These are phyloP conservation scores for Phalanger gymnotis DNA, from an alignment of 2,797 vertebrate species.

Conservation along the genomic window DNA sequence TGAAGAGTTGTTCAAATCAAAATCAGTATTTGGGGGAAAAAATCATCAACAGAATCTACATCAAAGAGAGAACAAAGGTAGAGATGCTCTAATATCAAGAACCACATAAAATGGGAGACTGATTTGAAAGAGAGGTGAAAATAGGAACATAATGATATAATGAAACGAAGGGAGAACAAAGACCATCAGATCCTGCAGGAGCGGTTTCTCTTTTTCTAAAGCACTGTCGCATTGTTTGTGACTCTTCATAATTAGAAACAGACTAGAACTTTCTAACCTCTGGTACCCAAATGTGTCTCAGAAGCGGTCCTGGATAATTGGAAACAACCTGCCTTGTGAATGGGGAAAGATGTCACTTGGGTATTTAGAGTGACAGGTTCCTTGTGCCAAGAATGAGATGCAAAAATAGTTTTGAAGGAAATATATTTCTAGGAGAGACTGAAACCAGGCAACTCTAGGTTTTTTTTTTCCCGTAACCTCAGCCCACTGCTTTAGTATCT, in stretches of 20 bases:
- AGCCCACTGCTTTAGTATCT: background rate
- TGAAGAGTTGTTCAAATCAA: conserved; percentile 52
- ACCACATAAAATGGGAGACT: background rate
- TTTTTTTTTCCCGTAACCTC: background rate
- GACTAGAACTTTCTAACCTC: conserved; percentile 6
- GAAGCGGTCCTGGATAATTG: background rate
- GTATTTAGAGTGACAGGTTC: background rate
- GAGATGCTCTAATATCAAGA: background rate
- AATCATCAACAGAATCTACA: conserved; percentile 70
- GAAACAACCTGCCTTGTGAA: background rate
- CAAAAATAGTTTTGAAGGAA: background rate
- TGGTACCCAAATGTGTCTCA: background rate
- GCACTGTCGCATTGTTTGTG: conserved; percentile 27
- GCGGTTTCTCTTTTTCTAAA: background rate
- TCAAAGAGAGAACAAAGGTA: conserved; percentile 70
- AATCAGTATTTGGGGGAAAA: conserved; percentile 43
- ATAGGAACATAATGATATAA: background rate
- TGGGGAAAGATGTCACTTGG: background rate
- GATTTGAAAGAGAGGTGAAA: background rate
- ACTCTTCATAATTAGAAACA: conserved; percentile 35
- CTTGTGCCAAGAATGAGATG: background rate
- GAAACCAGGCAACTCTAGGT: background rate
- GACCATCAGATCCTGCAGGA: background rate
- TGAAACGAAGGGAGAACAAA: background rate
- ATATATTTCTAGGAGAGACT: background rate